These are phyloP conservation scores for Heteromormyrus szaboi DNA, from an alignment of 2,797 vertebrate genomes.

Conservation along the genomic window DNA sequence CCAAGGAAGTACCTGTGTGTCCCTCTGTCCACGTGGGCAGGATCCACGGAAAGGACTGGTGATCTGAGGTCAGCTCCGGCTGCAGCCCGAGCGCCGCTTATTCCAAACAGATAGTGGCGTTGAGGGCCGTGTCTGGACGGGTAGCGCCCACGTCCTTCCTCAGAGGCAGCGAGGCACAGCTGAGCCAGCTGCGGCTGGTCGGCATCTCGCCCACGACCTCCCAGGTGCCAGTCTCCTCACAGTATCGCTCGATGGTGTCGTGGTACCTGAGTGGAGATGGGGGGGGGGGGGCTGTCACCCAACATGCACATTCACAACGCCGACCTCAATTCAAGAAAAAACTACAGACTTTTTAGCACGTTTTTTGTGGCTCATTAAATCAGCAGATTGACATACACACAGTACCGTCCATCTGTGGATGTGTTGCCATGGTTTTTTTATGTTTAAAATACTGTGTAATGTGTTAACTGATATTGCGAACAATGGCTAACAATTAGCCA, in stretches of 20 bases:
- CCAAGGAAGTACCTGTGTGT: background rate
- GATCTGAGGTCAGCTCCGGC: background rate
- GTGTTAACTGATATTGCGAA: background rate
- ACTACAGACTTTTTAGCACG: background rate
- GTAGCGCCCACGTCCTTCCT: conserved; percentile 56
- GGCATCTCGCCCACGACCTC: conserved; percentile 74
- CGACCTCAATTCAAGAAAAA: background rate
- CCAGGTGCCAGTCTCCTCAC: conserved; percentile 63
- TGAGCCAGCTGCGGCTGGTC: conserved; percentile 73
- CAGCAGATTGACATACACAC: background rate
- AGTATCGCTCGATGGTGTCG: conserved; percentile 71
- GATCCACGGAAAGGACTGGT: background rate
- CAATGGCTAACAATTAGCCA: background rate
- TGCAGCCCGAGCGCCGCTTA: conserved; percentile 29
- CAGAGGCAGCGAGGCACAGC: conserved; percentile 68
- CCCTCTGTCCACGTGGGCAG: background rate
- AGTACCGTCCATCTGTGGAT: background rate
- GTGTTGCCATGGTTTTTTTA: background rate
- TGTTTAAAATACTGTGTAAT: background rate
- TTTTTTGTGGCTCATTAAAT: background rate
- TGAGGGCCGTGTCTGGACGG: conserved; percentile 37
- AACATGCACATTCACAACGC: background rate
- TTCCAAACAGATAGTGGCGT: conserved; percentile 44
- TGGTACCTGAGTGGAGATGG: conserved; percentile 57
- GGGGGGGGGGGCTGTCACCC: background rate